Percentiles rank a stretch among this genome's conserved stretches.
Evolutionary conservation across 2,888 invertebrate genomes (phyloP).

Genomic region (Leptinotarsa peninsularis): DNA sequence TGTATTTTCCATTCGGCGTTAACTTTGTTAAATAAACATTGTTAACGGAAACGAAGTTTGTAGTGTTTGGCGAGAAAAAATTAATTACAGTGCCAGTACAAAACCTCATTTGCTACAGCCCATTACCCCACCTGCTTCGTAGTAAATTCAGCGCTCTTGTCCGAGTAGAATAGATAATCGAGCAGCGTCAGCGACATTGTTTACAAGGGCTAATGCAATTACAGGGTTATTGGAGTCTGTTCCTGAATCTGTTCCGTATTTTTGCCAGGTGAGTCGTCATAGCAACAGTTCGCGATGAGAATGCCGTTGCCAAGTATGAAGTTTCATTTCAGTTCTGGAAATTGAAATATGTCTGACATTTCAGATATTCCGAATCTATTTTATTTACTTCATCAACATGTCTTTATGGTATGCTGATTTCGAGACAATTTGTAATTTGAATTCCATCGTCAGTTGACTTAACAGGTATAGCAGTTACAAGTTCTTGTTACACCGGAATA

Average conservation of each 20-base stretch:
- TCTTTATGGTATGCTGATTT: too few species aligned
- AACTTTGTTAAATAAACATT: conserved; percentile 19
- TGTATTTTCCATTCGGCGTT: conserved; percentile 4
- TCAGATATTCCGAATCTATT: too few species aligned
- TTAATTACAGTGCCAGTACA: conserved; percentile 25
- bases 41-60: conserved; percentile 18
- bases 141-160: conserved; percentile 22
- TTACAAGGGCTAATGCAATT: conserved; percentile 58
- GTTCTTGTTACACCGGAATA: too few species aligned
- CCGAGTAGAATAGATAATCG: conserved; percentile 30
- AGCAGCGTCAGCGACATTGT: conserved; percentile 55
- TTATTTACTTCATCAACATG: too few species aligned
- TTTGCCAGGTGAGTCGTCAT: conserved; percentile 32
- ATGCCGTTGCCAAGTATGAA: conserved; percentile 33
- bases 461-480: too few species aligned
- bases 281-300: conserved; percentile 3
- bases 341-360: background rate
- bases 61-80: conserved; percentile 27
- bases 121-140: conserved; percentile 19
- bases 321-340: background rate
- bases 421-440: too few species aligned
- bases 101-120: conserved; percentile 23
- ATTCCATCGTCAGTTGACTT: too few species aligned
- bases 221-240: conserved; percentile 54
- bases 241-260: conserved; percentile 43